Evolutionary conservation across 53 echinoderm and acorn worm species (phyloP).

Genomic region (Temnopleurus reevesii): DNA sequence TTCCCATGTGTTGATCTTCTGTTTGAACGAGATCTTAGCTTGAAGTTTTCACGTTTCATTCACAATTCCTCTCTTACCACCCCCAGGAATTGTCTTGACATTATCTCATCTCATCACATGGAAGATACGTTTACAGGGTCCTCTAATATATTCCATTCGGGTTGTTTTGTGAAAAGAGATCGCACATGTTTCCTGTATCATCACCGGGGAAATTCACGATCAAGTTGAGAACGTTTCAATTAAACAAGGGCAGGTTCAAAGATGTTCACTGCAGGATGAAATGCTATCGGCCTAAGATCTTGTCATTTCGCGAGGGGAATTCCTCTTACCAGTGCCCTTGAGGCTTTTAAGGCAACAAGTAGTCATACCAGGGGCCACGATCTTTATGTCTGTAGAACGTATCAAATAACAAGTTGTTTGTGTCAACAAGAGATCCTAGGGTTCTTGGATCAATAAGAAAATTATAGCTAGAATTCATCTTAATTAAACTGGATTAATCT

Average conservation of each 20-base stretch:
- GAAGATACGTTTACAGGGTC: background rate
- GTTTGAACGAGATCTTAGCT: no score
- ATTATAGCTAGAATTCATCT: background rate
- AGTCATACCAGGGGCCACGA: conserved; percentile 13
- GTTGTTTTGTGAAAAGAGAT: conserved; percentile 31
- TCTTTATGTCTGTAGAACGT: conserved; percentile 5
- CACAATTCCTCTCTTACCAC: conserved; percentile 34
- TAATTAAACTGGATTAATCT: background rate
- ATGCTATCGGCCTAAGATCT: background rate
- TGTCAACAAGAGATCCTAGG: conserved; percentile 22
- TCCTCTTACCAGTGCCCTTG: background rate
- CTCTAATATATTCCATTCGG: conserved; percentile 15
- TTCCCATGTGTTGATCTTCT: no score
- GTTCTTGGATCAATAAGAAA: background rate
- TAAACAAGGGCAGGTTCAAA: background rate
- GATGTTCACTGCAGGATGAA: background rate
- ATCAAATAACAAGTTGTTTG: conserved; percentile 21
- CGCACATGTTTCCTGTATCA: conserved; percentile 15
- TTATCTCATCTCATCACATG: conserved; percentile 34
- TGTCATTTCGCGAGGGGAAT: background rate
- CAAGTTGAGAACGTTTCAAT: background rate
- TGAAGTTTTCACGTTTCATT: background rate
- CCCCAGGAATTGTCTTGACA: conserved; percentile 29
- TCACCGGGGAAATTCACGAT: background rate
- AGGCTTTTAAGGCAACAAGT: background rate